Base-by-base conservation (phyloP, 64 coral and sea anemone species). In the Porites australiensis region DNA sequence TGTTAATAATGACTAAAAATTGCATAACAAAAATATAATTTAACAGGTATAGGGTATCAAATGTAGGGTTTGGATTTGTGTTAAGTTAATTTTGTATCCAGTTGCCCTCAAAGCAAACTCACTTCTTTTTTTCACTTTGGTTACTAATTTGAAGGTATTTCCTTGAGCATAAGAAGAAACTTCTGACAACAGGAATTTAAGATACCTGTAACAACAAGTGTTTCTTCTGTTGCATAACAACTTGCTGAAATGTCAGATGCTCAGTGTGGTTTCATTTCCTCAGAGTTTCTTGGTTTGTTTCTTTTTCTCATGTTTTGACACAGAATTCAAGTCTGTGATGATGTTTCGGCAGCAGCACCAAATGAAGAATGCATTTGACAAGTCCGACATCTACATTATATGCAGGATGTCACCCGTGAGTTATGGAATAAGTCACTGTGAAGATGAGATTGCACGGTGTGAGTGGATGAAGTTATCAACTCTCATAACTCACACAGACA, bases 271-370 rank as follows among this genome's bases (percentile, higher is more conserved):
- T 74, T 74, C 71, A 37, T 74, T 7, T 37, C 19, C 71, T 74
- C 45, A 74, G 19, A 74, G 10, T 9, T 47, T 74, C 45, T 19
- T 74, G 71, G 4, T 75, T 45, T 2, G 13, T 44, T 75, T 27
- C 5, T 75, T 37, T 9, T n/a, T 75, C 19, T 12, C 19, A 72
- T 14, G 37, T 44, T 15, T 6, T 8, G 6, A 72, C 19, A 72
- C 37, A 22, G 95, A 97, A 81, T 97, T 94, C 76, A 89, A 94
- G 53, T 94, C 95, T 51, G 37, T 97, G 43, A 48, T 97, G 37
- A 52, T 97, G 48, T 97, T 97, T 73, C 83, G 95, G 69, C 95
- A 97, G 51, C 95, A 97, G 74, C 95, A 97, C 57, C 70, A 88
- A 88, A 91, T 94, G 92, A 94, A 61, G 75, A 82, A 89, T 77